Evolutionary conservation across 2,888 invertebrate species (phyloP), one percentile per base, ranked within the genome.

Genomic region (Tillus elongatus): DNA sequence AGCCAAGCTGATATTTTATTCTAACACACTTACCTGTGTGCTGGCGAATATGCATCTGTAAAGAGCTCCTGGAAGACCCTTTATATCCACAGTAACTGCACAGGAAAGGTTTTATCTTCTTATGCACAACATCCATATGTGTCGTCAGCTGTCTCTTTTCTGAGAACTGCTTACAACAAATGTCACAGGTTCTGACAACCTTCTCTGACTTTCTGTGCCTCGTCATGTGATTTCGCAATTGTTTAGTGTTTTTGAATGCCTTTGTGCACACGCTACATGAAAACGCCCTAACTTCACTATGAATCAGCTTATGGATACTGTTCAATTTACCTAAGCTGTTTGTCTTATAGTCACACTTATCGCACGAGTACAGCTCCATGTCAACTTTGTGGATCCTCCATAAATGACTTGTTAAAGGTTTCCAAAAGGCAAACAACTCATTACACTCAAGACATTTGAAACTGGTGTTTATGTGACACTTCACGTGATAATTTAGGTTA

Each of bases 371-470:
- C 30, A 90, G 61, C 54, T 88, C 90, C 70, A 87, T 75, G 54
- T 89, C 87, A 6, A 87, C 72, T 31, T 73, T 69, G 58, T 90
- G 89, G 0, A 66, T 55, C 33, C 80, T 73, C 89, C 89, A 90
- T 31, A 89, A 66, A 57, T 90, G 90, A 2, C 79, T 75, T 41
- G 82, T 79, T n/a, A 87, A 57, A 0, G 73, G 69, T 48, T 79
- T 77, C 71, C 84, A 83, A 4, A 71, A 71, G 1, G 59, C 50
- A 52, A 71, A 74, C 9, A 61, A 53, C 40, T 67, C 67, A 1
- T 69, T 64, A 59, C 88, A 88, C 56, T 84, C 80, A 0, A 74
- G 74, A 61, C 88, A 88, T 15, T 67, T 66, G 50, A 69, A 73
- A 15, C 55, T 55, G 24, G 37, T 33, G 52, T 83, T 49, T 11